phyloP scores from a whole-genome alignment of 2,797 vertebrate genomes.

The Tapera naevia region DNA sequence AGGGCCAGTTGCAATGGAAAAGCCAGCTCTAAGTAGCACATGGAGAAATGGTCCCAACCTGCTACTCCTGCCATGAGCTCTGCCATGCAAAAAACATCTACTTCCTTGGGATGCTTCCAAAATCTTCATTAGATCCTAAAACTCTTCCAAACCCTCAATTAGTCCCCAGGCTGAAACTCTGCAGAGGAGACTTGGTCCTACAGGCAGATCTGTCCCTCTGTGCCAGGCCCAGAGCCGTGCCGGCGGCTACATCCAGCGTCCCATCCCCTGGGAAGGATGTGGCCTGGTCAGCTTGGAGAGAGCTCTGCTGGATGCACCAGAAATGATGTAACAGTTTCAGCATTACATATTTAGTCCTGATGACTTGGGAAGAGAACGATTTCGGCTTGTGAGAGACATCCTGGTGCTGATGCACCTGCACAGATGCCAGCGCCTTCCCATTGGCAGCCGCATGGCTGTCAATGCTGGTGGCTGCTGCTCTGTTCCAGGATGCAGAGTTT shows the following conservation, averaged over 20 bases:
- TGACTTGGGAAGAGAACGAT: neutral
- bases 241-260: neutral
- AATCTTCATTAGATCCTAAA: neutral
- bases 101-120: neutral
- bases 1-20: neutral
- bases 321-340: neutral
- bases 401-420: neutral
- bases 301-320: neutral
- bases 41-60: neutral
- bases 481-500: accelerated
- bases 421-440: accelerated
- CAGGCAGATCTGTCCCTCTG: accelerated
- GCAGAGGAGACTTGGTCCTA: neutral
- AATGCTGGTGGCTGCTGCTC: accelerated
- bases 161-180: neutral
- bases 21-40: neutral
- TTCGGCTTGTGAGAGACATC: neutral
- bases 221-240: accelerated
- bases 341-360: neutral
- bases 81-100: neutral
- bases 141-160: neutral
- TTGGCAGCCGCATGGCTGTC: neutral
- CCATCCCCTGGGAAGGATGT: accelerated
- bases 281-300: neutral
- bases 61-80: neutral